A percentile compares a stretch with the other conserved stretches of the same genome.
These are phyloP conservation scores for Gymnoscopelus braueri DNA, from an alignment of 2,797 vertebrate genomes.

Conservation along the genomic window DNA sequence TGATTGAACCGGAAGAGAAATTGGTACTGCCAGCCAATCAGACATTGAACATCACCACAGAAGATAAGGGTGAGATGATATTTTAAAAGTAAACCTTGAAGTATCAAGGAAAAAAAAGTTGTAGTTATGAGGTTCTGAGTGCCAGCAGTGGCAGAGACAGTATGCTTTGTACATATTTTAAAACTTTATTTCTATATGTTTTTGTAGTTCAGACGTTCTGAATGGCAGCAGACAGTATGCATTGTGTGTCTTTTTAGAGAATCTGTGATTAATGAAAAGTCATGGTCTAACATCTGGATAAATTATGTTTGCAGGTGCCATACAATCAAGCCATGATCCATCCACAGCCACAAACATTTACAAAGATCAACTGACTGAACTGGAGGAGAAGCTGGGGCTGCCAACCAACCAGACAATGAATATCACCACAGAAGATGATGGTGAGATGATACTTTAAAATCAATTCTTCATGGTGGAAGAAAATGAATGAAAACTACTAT, in stretches of 20 bases:
- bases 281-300: too few relatives aligned
- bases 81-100: neutral
- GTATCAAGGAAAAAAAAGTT: neutral
- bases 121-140: neutral
- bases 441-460: constrained; percentile 37
- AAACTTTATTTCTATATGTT: neutral
- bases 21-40: constrained; percentile 24
- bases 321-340: constrained; percentile 1
- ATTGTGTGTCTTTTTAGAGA: too few relatives aligned
- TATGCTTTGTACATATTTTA: neutral
- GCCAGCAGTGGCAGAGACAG: neutral
- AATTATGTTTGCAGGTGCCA: constrained; percentile 27
- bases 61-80: constrained; percentile 54
- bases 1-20: neutral
- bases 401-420: constrained; percentile 7
- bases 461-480: too few relatives aligned
- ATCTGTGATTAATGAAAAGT: too few relatives aligned
- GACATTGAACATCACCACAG: neutral
- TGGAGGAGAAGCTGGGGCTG: constrained; percentile 7
- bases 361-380: neutral
- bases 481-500: too few relatives aligned
- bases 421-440: constrained; percentile 42
- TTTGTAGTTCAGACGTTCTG: too few relatives aligned
- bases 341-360: neutral
- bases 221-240: too few relatives aligned